Evolutionary conservation across 2,888 invertebrate genomes (phyloP).

Genomic region (Hyles lineata): DNA sequence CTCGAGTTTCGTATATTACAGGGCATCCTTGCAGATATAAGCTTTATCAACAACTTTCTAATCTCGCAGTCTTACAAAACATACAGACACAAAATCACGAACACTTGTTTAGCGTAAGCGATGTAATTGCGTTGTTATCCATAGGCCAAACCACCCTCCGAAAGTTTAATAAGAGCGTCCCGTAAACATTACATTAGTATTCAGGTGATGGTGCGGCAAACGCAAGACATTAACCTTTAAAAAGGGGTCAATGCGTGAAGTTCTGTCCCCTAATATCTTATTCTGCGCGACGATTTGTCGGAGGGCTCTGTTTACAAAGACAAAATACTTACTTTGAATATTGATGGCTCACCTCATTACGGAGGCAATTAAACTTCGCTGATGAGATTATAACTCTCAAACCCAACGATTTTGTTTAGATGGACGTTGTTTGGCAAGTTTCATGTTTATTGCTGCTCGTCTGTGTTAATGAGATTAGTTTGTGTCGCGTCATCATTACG

Average conservation of each 20-base stretch:
- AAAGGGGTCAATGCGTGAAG: conserved; percentile 83
- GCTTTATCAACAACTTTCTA: background rate
- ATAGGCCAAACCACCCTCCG: conserved; percentile 37
- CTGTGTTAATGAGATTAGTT: conserved; percentile 9
- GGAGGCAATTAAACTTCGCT: conserved; percentile 61
- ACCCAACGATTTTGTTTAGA: conserved; percentile 31
- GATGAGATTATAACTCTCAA: conserved; percentile 53
- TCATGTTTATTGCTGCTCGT: conserved; percentile 15
- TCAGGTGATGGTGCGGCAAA: conserved; percentile 68
- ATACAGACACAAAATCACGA: conserved; percentile 23
- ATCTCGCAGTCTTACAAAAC: background rate
- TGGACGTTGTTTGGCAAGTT: conserved; percentile 5
- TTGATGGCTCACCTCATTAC: conserved; percentile 67
- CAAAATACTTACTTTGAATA: conserved; percentile 75
- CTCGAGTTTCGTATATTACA: too few relatives aligned
- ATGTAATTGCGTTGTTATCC: conserved; percentile 31
- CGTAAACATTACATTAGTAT: conserved; percentile 69
- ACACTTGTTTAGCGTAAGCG: conserved; percentile 19
- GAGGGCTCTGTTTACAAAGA: conserved; percentile 64
- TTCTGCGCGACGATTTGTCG: conserved; percentile 73
- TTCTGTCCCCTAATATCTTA: conserved; percentile 80
- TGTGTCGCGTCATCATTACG: background rate
- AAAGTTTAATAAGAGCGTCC: conserved; percentile 48
- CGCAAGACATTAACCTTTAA: conserved; percentile 80
- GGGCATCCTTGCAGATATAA: background rate